Evolutionary conservation across 1,140 invertebrate genomes (phyloP).

Genomic region (Aphidius gifuensis): DNA sequence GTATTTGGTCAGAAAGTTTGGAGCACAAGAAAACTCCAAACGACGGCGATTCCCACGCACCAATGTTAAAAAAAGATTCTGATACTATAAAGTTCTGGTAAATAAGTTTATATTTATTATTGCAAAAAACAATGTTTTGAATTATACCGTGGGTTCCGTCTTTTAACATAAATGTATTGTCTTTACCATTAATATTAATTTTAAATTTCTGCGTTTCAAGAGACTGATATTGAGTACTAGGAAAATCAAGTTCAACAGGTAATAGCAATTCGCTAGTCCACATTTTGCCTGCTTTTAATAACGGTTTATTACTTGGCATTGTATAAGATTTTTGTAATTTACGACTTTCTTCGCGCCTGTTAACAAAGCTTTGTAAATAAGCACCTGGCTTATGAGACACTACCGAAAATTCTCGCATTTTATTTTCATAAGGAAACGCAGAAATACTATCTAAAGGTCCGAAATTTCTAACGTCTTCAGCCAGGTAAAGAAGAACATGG

Average conservation of each 20-base stretch:
- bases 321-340: neutral
- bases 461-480: conserved; percentile 43
- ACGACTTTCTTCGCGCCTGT: conserved; percentile 32
- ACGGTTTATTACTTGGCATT: neutral
- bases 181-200: neutral
- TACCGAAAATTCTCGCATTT: conserved; percentile 40
- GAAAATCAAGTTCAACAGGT: neutral
- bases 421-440: conserved; percentile 52
- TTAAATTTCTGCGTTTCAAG: neutral
- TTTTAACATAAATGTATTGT: neutral
- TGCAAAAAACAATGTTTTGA: neutral
- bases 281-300: neutral
- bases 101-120: neutral
- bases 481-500: conserved; percentile 41
- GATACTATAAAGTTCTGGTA: neutral
- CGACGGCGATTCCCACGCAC: neutral
- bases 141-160: neutral
- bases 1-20: neutral
- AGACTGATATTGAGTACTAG: neutral
- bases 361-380: conserved; percentile 35
- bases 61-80: neutral
- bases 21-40: neutral
- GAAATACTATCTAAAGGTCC: conserved; percentile 44
- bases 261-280: neutral
- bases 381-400: conserved; percentile 26